Evolutionary conservation across 2,797 vertebrate species (phyloP), one percentile per base, ranked within the genome.

Genomic region (Coregonus ussuriensis): DNA sequence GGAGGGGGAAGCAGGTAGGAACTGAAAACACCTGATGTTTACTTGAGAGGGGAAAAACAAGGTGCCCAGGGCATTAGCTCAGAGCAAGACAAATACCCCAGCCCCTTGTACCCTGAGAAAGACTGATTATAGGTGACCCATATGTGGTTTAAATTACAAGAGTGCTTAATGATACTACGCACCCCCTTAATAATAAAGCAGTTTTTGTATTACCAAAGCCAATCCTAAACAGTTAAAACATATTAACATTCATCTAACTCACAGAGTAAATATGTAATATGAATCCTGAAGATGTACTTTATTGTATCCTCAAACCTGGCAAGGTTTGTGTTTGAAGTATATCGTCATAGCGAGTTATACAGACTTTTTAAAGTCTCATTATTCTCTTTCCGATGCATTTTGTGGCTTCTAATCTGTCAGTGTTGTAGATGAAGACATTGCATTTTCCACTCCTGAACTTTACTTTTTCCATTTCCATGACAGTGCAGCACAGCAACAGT

Each of bases 1-100:
- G 82, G 81, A 63, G 80, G 85, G 80, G 85, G 79, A 86, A 84
- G 86, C 84, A 79, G 31, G 81, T 75, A 81, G 85, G 71, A 74
- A 87, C 88, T 86, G 86, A 84, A 91, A 93, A 93, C 93, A 93
- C 74, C 81, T 84, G 82, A 83, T 93, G 89, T 93, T 93, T 92
- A 86, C 81, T 66, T 69, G 25, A 53, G 47, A 72, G 71, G 73
- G 75, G 83, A 83, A 79, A 76, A 78, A 11, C 16, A n/a, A 21
- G 9, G 72, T 62, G 31, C 87, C 83, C 82, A 69, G 86, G 78
- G 88, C 80, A 86, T 67, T 4, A 63, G 75, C 74, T 77, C 79
- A 74, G 78, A 68, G 74, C 79, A 77, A 76, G 87, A 77, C 73
- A 84, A 82, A 82, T 84, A 59, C 16, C 41, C 41, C 41, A 47